Percentiles rank a stretch among this genome's conserved stretches.
Conservation (phyloP, 2,797 vertebrate genomes). For the Gymnodraco acuticeps region DNA sequence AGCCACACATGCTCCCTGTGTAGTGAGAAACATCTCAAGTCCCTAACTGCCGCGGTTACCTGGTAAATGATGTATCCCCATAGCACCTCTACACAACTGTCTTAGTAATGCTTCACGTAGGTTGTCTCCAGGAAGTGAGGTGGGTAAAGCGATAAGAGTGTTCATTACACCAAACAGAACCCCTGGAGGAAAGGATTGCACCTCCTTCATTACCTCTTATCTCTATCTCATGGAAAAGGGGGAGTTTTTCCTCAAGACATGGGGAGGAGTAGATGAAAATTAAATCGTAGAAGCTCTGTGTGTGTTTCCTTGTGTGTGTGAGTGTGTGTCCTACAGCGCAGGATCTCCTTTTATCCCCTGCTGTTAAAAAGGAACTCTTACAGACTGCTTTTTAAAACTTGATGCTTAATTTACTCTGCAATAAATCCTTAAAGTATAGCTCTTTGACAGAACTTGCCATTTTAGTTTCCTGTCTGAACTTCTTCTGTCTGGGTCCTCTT, state of each 20-base stretch:
- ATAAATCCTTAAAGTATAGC: conserved; percentile 7
- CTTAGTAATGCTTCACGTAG: conserved; percentile 46
- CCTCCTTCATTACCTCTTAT: conserved; percentile 32
- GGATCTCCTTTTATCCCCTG: conserved; percentile 1
- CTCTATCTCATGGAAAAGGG: conserved; percentile 28
- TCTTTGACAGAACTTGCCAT: neutral
- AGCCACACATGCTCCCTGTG: neutral
- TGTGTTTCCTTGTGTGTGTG: neutral
- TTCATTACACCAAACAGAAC: conserved; percentile 41
- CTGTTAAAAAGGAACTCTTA: conserved; percentile 8
- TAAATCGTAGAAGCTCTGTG: neutral
- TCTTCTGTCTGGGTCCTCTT: neutral
- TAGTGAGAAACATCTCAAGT: neutral
- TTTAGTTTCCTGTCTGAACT: conserved; percentile 7
- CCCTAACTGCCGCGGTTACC: conserved; percentile 2
- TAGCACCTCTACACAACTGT: conserved; percentile 8
- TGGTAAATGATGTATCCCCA: conserved; percentile 36
- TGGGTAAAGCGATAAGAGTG: conserved; percentile 37
- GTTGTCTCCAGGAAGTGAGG: conserved; percentile 49
- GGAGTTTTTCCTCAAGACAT: conserved; percentile 5
- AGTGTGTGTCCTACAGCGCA: conserved; percentile 20
- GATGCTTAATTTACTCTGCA: conserved; percentile 7
- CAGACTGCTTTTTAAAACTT: neutral
- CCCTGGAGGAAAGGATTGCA: conserved; percentile 18
- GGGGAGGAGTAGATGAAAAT: conserved; percentile 26